Evolutionary conservation across 1,140 invertebrate genomes (phyloP), one percentile per base, ranked within the genome.

Genomic region (Cydia strobilella): DNA sequence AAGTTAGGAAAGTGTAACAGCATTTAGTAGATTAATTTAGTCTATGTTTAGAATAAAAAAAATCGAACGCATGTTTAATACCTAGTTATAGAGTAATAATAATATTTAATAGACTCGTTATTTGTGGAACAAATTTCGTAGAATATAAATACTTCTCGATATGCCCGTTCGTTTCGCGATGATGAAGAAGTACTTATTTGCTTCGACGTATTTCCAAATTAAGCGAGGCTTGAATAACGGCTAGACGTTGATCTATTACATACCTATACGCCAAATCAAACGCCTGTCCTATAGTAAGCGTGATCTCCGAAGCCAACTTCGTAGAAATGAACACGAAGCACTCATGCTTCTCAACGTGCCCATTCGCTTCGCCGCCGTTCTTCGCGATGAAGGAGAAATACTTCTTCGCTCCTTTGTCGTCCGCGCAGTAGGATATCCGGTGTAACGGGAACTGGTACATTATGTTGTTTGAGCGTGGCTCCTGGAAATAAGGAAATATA

Each of bases 321-420:
- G 99, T 98, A 78, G 97, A 98, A 73, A 98, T 97, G 86, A 99
- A 99, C 1, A 99, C 98, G 91, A 99, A 99, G 88, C 98, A 99
- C 84, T 96, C 97, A 87, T 99, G 98, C 80, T 95, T 95, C 80
- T 98, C 97, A 25, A 89, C 85, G 69, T 86, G 84, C 54, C 86
- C 89, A 75, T 88, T 88, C 10, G 81, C 85, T 18, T 86, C 86
- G 82, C 86, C 90, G 81, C 95, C 95, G 80, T 97, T 97, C 94
- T 99, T 99, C 42, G 98, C 98, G 82, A 99, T 99, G 90, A 99
- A 99, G 0, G 94, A 94, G 93, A 99, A 99, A 93, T 99, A 99
- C 82, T 97, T 97, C 87, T 99, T 99, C 74, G 99, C 98, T 54
- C 98, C 97, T 90, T 99, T 99, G 90, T 99, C 98, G 90, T 99